Evolutionary conservation across 1,140 invertebrate species (phyloP).

Genomic region (Zaprionus nigranus): DNA sequence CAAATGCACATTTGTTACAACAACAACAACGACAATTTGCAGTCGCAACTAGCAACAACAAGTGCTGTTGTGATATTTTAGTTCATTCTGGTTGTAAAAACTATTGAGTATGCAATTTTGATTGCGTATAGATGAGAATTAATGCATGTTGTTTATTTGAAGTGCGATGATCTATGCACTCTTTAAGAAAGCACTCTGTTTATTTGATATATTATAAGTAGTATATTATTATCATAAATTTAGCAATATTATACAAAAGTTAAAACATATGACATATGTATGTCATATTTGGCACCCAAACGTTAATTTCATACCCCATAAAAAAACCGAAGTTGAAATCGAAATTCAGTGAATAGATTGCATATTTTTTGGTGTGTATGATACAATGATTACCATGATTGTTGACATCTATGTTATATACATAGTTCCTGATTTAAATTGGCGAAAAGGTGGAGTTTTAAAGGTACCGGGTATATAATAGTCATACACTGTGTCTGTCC

Average conservation of each 20-base stretch:
- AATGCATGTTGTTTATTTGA: background rate
- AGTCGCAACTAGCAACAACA: slow-evolving; percentile 1
- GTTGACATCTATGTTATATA: no score
- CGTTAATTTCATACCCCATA: no score
- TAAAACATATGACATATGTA: no score
- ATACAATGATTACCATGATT: no score
- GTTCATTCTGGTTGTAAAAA: background rate
- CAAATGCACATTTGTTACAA: slow-evolving; percentile 65
- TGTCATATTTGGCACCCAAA: no score
- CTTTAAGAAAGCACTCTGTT: background rate
- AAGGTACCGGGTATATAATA: no score
- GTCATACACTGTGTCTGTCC: background rate
- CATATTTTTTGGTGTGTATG: no score
- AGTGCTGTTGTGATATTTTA: background rate
- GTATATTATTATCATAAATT: background rate
- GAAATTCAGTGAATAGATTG: no score
- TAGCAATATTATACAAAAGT: background rate
- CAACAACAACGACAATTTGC: slow-evolving; percentile 11
- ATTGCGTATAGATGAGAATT: slow-evolving; percentile 10
- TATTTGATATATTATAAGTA: background rate
- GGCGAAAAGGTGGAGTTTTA: no score
- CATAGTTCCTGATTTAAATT: no score
- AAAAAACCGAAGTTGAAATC: no score
- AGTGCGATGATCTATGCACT: background rate
- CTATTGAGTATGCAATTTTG: slow-evolving; percentile 8